Percentiles rank a stretch among this genome's conserved stretches.
These are phyloP conservation scores for Malacoctenus gilli DNA, from an alignment of 2,797 vertebrate species.

Conservation along the genomic window DNA sequence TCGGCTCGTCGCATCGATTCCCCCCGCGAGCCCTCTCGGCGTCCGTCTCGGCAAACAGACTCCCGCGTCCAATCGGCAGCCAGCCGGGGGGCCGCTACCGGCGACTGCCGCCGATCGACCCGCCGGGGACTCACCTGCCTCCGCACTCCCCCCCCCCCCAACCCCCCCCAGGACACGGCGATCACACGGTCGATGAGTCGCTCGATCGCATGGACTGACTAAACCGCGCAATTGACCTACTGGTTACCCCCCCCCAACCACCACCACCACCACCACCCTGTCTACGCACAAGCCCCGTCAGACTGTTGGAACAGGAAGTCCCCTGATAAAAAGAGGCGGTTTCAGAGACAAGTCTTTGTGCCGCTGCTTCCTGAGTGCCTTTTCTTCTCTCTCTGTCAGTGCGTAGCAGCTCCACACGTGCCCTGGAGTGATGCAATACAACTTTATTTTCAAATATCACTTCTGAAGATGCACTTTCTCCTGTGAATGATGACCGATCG, in stretches of 20 bases:
- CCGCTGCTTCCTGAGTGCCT: background rate
- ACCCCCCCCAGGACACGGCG: constrained; percentile 6
- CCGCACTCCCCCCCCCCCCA: no score
- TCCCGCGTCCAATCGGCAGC: background rate
- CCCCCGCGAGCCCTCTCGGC: background rate
- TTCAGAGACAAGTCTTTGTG: background rate
- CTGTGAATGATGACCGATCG: no score
- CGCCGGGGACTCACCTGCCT: constrained; percentile 7
- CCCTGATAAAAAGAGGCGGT: constrained; percentile 3
- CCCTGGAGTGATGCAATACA: background rate
- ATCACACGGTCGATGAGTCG: constrained; percentile 13
- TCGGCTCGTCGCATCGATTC: constrained; percentile 11
- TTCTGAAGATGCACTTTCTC: no score
- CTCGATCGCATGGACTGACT: constrained; percentile 16
- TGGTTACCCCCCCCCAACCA: constrained; percentile 3
- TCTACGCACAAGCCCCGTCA: no score
- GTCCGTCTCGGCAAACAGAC: no score
- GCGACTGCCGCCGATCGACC: no score
- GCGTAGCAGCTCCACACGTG: background rate
- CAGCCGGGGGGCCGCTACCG: constrained; percentile 10
- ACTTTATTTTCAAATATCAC: constrained; percentile 14
- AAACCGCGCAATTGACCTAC: constrained; percentile 22
- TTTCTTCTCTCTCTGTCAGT: background rate
- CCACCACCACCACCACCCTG: background rate
- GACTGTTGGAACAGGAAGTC: no score